Conservation (phyloP, 2,113 vertebrate species). For the Phylloscopus trochilus region DNA sequence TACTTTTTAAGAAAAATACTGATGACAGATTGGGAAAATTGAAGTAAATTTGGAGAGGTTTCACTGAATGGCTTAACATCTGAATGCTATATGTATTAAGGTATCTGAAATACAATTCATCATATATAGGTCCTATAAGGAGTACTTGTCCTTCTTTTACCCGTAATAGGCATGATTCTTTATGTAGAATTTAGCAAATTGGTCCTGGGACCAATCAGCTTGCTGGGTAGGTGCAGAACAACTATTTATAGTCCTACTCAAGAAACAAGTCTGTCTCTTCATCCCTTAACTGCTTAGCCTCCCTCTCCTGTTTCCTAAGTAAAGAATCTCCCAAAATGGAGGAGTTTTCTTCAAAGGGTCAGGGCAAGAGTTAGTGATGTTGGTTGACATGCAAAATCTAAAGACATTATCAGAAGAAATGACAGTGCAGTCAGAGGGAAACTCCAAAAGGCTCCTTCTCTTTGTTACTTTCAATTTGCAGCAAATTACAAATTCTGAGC, state of each 20-base stretch:
- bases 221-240: slow-evolving; percentile 9
- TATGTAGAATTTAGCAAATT: slow-evolving; percentile 47
- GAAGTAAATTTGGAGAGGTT: neutral
- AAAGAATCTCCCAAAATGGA: neutral
- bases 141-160: slow-evolving; percentile 22
- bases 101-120: neutral
- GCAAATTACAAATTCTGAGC: slow-evolving; percentile 14
- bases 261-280: neutral
- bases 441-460: neutral
- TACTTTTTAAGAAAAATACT: neutral
- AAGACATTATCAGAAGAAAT: neutral
- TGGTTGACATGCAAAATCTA: neutral
- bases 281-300: neutral
- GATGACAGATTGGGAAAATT: neutral
- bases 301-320: neutral
- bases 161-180: slow-evolving; percentile 66
- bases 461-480: slow-evolving; percentile 35
- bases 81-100: neutral
- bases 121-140: neutral
- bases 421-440: neutral
- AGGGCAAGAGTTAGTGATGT: neutral
- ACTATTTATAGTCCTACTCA: slow-evolving; percentile 19
- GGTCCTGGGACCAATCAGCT: slow-evolving; percentile 41
- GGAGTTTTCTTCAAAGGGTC: neutral
- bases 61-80: neutral